These are phyloP conservation scores for Scolanthus callimorphus DNA, from an alignment of 92 coral and sea anemone species.

Conservation along the genomic window DNA sequence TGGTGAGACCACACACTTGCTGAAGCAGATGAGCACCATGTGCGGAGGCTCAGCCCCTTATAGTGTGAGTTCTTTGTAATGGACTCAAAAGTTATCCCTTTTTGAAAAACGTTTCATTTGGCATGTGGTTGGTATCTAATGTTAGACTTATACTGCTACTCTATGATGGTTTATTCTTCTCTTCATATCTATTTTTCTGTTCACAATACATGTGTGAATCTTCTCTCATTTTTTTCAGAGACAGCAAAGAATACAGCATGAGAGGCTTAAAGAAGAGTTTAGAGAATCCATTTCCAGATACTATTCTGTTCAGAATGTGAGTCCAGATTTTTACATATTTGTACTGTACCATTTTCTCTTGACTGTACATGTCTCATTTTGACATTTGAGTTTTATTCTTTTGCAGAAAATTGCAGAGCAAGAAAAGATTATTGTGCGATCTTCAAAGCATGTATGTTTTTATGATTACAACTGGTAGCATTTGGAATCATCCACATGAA, in stretches of 20 bases:
- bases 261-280: slow-evolving; percentile 88
- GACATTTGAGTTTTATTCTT: neutral
- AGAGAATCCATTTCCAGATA: slow-evolving; percentile 87
- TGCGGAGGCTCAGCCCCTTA: slow-evolving; percentile 57
- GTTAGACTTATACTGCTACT: too few species aligned
- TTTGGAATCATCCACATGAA: too few species aligned
- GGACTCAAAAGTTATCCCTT: too few species aligned
- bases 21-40: slow-evolving; percentile 74
- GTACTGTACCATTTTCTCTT: too few species aligned
- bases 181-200: too few species aligned
- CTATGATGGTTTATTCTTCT: too few species aligned
- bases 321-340: slow-evolving; percentile 26
- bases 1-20: slow-evolving; percentile 60
- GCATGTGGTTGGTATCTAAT: too few species aligned
- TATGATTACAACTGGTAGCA: too few species aligned
- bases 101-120: too few species aligned
- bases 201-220: too few species aligned
- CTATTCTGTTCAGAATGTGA: slow-evolving; percentile 89
- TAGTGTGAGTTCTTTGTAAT: neutral
- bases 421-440: slow-evolving; percentile 65
- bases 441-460: slow-evolving; percentile 38
- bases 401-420: slow-evolving; percentile 74
- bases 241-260: slow-evolving; percentile 84
- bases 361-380: neutral
- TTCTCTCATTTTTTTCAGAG: slow-evolving; percentile 55